Percentiles rank a stretch among this genome's conserved stretches.
Conservation (phyloP, 2,113 vertebrate species). For the Menidia beryllina region DNA sequence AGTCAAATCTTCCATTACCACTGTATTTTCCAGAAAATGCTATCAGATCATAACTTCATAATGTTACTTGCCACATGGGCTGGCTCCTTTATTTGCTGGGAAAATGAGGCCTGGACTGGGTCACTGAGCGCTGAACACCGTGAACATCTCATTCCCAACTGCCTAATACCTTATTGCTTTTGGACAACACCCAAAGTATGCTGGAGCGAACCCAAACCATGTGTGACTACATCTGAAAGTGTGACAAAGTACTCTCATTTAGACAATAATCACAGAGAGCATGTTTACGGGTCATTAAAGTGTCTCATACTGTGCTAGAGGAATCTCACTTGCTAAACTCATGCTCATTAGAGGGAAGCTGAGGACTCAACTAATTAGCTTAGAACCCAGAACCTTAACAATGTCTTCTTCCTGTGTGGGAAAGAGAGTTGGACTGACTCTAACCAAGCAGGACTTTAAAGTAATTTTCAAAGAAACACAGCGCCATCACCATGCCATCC, state of each 20-base stretch:
- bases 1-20: conserved; percentile 24
- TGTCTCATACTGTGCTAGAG: conserved; percentile 45
- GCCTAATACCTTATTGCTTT: conserved; percentile 53
- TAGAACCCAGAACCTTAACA: conserved; percentile 48
- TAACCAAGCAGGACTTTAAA: neutral
- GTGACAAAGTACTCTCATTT: conserved; percentile 65
- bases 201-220: conserved; percentile 46
- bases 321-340: conserved; percentile 40
- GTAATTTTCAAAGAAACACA: neutral
- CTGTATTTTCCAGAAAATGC: conserved; percentile 26
- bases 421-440: too few relatives aligned
- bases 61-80: conserved; percentile 13
- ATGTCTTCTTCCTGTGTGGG: too few relatives aligned
- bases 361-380: conserved; percentile 54
- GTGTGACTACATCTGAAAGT: conserved; percentile 47
- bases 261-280: conserved; percentile 61
- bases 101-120: conserved; percentile 12
- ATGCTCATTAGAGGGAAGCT: conserved; percentile 49
- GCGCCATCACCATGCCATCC: neutral
- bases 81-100: conserved; percentile 20
- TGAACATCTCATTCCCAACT: conserved; percentile 42
- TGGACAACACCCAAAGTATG: conserved; percentile 53
- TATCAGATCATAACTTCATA: conserved; percentile 44
- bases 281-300: conserved; percentile 62
- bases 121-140: conserved; percentile 26